Conservation (phyloP, 2,888 invertebrate species). For the Frankliniella intonsa region DNA sequence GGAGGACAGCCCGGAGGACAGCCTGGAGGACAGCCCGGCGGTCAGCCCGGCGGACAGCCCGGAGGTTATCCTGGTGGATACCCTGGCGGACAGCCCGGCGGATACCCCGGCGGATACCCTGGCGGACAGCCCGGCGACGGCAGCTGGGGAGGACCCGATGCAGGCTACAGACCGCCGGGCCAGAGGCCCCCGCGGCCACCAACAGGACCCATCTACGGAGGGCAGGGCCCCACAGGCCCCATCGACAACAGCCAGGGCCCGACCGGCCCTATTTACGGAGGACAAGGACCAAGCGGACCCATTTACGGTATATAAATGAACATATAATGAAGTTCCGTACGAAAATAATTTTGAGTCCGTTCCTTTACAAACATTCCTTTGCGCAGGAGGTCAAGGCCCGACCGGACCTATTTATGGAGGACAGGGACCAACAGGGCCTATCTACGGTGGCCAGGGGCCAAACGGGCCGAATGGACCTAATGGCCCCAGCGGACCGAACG, state of each 20-base stretch:
- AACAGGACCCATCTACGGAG: background rate
- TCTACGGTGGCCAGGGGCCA: background rate
- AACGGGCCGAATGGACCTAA: background rate
- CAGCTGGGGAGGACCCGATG: background rate
- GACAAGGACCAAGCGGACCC: background rate
- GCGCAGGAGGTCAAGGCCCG: background rate
- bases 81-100: background rate
- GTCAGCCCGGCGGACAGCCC: background rate
- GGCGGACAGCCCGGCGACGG: constrained; percentile 13
- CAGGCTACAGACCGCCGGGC: background rate
- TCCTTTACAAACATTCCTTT: background rate
- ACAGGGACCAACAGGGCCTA: constrained; percentile 1
- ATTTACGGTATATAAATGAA: background rate
- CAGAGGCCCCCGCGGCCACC: background rate
- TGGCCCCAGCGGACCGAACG: background rate
- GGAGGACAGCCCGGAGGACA: constrained; percentile 29
- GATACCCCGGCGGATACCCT: constrained; percentile 29
- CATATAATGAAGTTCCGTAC: too few relatives aligned
- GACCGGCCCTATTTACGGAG: background rate
- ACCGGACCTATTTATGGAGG: constrained; percentile 3
- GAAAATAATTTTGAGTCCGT: too few relatives aligned
- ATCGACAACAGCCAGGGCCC: constrained; percentile 2
- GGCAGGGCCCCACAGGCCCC: background rate
- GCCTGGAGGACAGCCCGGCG: constrained; percentile 25
- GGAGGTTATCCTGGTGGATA: background rate